Percentiles rank a stretch among this genome's conserved stretches.
Evolutionary conservation across 2,888 invertebrate species (phyloP).

Genomic region (Thymelicus lineola): DNA sequence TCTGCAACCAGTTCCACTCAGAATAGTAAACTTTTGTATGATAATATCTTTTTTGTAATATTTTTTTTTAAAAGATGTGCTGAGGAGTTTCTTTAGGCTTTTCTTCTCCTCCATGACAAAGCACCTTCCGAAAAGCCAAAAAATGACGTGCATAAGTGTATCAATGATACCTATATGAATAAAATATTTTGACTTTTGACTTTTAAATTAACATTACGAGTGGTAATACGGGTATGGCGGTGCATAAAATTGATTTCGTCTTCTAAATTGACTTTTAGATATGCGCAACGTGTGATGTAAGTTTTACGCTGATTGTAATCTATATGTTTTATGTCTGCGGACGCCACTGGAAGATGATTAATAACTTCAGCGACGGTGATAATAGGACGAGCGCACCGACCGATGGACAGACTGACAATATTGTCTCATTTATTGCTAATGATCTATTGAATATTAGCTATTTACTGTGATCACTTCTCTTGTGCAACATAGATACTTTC

Average conservation of each 20-base stretch:
- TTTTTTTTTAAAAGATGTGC: too few relatives aligned
- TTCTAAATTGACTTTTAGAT: conserved; percentile 48
- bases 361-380: conserved; percentile 61
- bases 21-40: too few relatives aligned
- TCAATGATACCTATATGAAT: too few relatives aligned
- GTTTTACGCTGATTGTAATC: conserved; percentile 64
- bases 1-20: too few relatives aligned
- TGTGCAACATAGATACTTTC: conserved; percentile 54
- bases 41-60: too few relatives aligned
- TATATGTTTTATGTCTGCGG: conserved; percentile 71
- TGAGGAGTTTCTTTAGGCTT: too few relatives aligned
- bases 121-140: too few relatives aligned
- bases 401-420: conserved; percentile 63
- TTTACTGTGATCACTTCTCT: conserved; percentile 37
- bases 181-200: too few relatives aligned
- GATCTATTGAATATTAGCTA: conserved; percentile 67
- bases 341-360: conserved; percentile 72
- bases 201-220: conserved; percentile 22
- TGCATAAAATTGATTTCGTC: conserved; percentile 55
- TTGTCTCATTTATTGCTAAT: conserved; percentile 81
- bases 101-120: too few relatives aligned
- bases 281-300: conserved; percentile 61
- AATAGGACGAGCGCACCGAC: conserved; percentile 57
- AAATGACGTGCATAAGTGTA: too few relatives aligned
- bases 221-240: conserved; percentile 1